Conservation (phyloP, 1,140 invertebrate genomes). For the Drosophila obscura region DNA sequence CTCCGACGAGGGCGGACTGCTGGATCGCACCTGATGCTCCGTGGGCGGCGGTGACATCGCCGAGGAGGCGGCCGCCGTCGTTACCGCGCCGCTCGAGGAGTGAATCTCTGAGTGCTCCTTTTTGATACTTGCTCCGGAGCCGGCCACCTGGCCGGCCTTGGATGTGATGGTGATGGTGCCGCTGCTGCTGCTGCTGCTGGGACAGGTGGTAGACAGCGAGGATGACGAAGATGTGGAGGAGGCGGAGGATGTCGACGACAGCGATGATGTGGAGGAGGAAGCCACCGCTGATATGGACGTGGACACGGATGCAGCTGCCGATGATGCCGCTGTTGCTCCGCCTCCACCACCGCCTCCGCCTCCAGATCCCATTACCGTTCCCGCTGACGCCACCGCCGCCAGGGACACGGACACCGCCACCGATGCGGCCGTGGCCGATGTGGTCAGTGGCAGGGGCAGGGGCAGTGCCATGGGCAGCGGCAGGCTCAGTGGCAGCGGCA, state of each 20-base stretch:
- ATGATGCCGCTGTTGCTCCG: conserved; percentile 15
- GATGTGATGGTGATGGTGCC: conserved; percentile 46
- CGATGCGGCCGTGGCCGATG: conserved; percentile 28
- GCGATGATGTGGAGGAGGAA: conserved; percentile 49
- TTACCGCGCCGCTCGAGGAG: conserved; percentile 70
- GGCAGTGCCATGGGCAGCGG: conserved; percentile 38
- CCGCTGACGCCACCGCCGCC: conserved; percentile 45
- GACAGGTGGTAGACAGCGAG: conserved; percentile 36
- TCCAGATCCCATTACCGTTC: background rate
- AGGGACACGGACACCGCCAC: conserved; percentile 41
- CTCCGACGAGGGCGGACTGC: conserved; percentile 50
- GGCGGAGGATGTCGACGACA: conserved; percentile 39
- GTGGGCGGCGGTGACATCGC: conserved; percentile 83
- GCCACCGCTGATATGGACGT: conserved; percentile 43
- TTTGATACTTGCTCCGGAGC: conserved; percentile 36
- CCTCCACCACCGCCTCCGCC: too few species aligned
- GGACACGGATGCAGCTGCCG: conserved; percentile 39
- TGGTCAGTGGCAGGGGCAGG: conserved; percentile 29
- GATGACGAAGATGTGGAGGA: conserved; percentile 17
- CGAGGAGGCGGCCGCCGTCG: conserved; percentile 67
- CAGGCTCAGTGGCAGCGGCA: conserved; percentile 51
- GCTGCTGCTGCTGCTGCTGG: conserved; percentile 47
- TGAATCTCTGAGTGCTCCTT: conserved; percentile 80
- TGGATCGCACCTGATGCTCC: conserved; percentile 34
- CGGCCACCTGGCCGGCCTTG: conserved; percentile 16